Conservation (phyloP, 2,888 invertebrate genomes). For the Cybosia mesomella region DNA sequence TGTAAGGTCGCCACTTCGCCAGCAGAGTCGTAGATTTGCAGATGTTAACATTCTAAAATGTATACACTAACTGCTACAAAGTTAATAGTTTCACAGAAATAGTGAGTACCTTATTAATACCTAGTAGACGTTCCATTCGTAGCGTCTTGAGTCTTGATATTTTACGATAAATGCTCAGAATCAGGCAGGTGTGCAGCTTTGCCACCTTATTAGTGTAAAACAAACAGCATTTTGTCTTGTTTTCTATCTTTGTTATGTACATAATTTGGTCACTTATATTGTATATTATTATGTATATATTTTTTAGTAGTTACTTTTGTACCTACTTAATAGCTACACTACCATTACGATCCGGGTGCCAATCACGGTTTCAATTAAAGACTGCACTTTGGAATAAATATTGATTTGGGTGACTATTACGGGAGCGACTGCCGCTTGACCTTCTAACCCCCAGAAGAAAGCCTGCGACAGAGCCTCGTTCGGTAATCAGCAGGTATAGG, state of each 20-base stretch:
- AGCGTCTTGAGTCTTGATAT: no score
- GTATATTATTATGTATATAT: no score
- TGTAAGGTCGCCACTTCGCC: slow-evolving; percentile 41
- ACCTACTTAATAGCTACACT: no score
- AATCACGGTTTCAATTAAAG: no score
- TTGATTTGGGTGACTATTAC: neutral
- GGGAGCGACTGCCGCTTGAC: neutral
- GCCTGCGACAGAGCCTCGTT: neutral
- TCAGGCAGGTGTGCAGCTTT: neutral
- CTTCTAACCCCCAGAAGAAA: neutral
- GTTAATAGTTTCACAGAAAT: neutral
- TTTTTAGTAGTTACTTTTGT: no score
- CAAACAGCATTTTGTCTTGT: neutral
- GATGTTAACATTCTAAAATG: slow-evolving; percentile 1
- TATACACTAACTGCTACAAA: neutral
- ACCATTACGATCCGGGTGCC: no score
- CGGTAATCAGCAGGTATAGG: neutral
- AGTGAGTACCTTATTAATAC: slow-evolving; percentile 9
- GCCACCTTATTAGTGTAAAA: neutral
- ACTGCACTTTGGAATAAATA: no score
- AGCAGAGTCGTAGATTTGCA: slow-evolving; percentile 4
- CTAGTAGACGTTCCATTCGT: neutral
- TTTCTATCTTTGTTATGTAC: neutral
- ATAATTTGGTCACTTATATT: no score
- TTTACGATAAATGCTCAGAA: neutral